phyloP scores from a whole-genome alignment of 2,113 vertebrate species.

The Xenopus laevis region DNA sequence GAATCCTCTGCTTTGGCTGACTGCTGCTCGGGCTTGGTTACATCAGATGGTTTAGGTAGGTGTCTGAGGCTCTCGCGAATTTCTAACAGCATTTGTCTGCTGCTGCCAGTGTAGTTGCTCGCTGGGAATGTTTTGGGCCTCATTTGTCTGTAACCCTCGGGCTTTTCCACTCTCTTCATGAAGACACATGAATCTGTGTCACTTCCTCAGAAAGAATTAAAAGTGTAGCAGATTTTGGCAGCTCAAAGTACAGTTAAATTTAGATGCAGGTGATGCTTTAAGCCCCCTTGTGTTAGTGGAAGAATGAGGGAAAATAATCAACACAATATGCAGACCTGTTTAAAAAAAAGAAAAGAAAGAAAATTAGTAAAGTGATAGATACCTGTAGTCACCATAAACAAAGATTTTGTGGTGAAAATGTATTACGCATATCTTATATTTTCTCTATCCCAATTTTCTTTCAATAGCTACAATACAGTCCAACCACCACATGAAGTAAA shows the following conservation, averaged over 20 bases:
- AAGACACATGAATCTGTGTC: conserved; percentile 78
- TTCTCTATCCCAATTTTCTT: too few relatives aligned
- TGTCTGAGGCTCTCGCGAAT: conserved; percentile 93
- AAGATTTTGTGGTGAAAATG: too few relatives aligned
- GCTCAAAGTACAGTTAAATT: not conserved
- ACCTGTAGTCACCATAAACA: too few relatives aligned
- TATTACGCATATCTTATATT: too few relatives aligned
- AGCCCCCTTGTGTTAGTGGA: too few relatives aligned
- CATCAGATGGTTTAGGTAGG: conserved; percentile 85
- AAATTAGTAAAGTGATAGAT: too few relatives aligned
- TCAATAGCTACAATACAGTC: too few relatives aligned
- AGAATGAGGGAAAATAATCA: too few relatives aligned
- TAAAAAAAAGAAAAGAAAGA: too few relatives aligned
- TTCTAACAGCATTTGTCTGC: conserved; percentile 95
- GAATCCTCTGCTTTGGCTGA: conserved; percentile 78
- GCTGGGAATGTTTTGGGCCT: conserved; percentile 97
- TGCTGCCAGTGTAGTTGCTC: conserved; percentile 90
- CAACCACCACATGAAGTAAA: too few relatives aligned
- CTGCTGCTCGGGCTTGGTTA: conserved; percentile 72
- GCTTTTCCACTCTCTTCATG: conserved; percentile 97
- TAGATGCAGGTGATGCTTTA: too few relatives aligned
- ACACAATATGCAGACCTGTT: too few relatives aligned
- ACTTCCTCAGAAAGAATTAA: conserved; percentile 59
- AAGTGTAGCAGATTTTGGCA: not conserved
- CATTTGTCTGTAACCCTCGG: conserved; percentile 96